Percentiles rank a stretch among this genome's conserved stretches.
phyloP scores from a whole-genome alignment of 2,797 vertebrate species.

The Micromesistius poutassou region DNA sequence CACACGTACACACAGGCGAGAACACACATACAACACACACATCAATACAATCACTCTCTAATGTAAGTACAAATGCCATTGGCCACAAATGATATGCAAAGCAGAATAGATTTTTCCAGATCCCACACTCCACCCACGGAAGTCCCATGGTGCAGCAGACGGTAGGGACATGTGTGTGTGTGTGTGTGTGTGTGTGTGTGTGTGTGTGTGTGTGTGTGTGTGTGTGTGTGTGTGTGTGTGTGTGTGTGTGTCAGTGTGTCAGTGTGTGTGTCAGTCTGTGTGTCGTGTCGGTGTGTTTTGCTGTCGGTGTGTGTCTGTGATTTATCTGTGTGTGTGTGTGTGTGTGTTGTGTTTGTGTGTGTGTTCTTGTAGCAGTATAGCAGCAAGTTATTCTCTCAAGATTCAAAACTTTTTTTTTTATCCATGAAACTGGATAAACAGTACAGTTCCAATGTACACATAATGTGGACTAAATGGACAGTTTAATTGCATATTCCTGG shows the following conservation, averaged over 20 bases:
- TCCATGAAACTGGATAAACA: no score
- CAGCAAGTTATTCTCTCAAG: background rate
- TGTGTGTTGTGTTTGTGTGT: background rate
- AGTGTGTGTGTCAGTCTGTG: background rate
- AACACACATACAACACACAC: background rate
- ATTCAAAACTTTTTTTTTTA: background rate
- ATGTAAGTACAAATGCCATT: conserved; percentile 6
- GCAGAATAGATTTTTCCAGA: conserved; percentile 41
- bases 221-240: background rate
- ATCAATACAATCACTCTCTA: background rate
- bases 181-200: conserved; percentile 4
- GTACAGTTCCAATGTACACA: no score
- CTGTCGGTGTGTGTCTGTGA: background rate
- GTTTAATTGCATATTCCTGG: background rate
- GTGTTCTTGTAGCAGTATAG: no score
- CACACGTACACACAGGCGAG: conserved; percentile 11
- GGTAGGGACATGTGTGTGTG: conserved; percentile 37
- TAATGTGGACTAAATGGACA: background rate
- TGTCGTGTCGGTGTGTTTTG: background rate
- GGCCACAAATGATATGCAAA: conserved; percentile 33
- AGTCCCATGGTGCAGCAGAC: conserved; percentile 55
- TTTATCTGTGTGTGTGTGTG: no score
- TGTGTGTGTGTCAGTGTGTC: background rate
- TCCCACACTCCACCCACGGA: conserved; percentile 37
- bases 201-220: no score